Evolutionary conservation across 2,888 invertebrate species (phyloP).

Genomic region (Aleiodes alternator): DNA sequence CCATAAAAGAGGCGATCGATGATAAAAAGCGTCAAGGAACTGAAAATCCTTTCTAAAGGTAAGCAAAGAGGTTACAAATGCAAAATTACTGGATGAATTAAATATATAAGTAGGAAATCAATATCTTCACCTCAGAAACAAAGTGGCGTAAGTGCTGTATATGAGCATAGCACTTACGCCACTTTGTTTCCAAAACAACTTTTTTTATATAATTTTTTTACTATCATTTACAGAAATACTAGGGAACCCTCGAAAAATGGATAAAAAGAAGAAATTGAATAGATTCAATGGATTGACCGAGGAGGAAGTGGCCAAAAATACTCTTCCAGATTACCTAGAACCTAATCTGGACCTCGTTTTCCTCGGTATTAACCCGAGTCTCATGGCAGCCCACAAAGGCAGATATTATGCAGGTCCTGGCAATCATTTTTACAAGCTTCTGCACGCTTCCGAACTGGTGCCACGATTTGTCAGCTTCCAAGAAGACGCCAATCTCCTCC

Average conservation of each 20-base stretch:
- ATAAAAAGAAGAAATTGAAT: conserved; percentile 57
- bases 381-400: conserved; percentile 71
- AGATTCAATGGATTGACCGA: conserved; percentile 71
- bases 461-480: conserved; percentile 65
- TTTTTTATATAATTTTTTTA: too few species aligned
- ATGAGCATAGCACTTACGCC: too few species aligned
- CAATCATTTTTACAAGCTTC: conserved; percentile 73
- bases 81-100: too few species aligned
- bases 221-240: too few species aligned
- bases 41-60: too few species aligned
- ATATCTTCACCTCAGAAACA: too few species aligned
- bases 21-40: too few species aligned
- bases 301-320: conserved; percentile 67
- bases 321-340: conserved; percentile 67
- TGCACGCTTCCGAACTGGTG: conserved; percentile 66
- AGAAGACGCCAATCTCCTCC: conserved; percentile 66
- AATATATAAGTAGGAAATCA: too few species aligned
- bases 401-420: conserved; percentile 73
- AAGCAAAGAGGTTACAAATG: too few species aligned
- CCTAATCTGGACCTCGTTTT: conserved; percentile 68
- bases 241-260: not conserved
- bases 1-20: too few species aligned
- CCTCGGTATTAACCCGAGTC: conserved; percentile 72
- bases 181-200: too few species aligned
- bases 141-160: too few species aligned